These are phyloP conservation scores for Ciconia boyciana DNA, from an alignment of 2,113 vertebrate species.

Conservation along the genomic window DNA sequence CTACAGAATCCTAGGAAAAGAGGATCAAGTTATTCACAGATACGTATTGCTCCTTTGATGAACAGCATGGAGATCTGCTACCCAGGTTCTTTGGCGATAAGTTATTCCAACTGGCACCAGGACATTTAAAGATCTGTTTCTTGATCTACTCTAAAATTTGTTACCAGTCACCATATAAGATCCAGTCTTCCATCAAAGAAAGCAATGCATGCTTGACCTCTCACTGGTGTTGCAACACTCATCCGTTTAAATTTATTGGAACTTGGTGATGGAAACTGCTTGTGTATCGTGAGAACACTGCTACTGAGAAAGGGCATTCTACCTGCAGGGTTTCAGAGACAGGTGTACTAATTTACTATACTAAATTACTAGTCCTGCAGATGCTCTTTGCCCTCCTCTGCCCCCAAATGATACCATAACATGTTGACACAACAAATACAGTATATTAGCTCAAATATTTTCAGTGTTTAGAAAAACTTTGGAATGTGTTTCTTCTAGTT, in stretches of 20 bases:
- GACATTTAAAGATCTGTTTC: not conserved
- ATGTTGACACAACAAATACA: not conserved
- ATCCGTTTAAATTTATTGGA: not conserved
- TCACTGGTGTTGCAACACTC: not conserved
- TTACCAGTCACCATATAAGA: not conserved
- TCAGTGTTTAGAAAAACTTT: not conserved
- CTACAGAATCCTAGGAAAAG: not conserved
- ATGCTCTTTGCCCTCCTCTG: not conserved
- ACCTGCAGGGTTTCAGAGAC: not conserved
- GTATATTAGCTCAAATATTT: not conserved
- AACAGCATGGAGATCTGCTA: not conserved
- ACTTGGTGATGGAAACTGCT: not conserved
- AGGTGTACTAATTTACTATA: not conserved
- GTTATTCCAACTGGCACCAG: rapidly evolving
- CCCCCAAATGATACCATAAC: rapidly evolving
- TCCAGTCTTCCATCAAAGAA: not conserved
- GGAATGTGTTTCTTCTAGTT: not conserved
- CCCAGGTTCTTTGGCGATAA: not conserved
- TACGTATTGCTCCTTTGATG: not conserved
- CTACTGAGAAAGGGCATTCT: not conserved
- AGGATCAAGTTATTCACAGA: not conserved
- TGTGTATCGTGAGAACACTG: not conserved
- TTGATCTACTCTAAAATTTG: not conserved
- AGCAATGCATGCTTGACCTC: not conserved
- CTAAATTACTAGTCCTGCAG: not conserved